These are phyloP conservation scores for Lagodon rhomboides DNA, from an alignment of 2,797 vertebrate genomes.

Conservation along the genomic window DNA sequence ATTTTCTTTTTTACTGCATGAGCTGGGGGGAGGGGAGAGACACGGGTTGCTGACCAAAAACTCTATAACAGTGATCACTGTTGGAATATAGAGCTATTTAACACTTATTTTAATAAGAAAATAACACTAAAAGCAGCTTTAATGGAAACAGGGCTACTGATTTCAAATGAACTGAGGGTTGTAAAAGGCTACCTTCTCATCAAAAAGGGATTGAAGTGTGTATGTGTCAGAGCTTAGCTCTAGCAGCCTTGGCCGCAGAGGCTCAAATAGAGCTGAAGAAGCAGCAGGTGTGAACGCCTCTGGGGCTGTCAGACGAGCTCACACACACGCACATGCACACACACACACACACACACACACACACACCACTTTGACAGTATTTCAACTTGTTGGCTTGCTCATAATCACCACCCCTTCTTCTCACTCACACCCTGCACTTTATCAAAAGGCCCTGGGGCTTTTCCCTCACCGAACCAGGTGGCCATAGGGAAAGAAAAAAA, in stretches of 20 bases:
- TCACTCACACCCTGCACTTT: slow-evolving; percentile 67
- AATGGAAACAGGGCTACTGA: too few species aligned
- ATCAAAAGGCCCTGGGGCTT: slow-evolving; percentile 62
- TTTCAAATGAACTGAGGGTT: slow-evolving; percentile 31
- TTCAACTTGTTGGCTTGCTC: slow-evolving; percentile 57
- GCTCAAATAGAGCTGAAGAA: slow-evolving; percentile 56
- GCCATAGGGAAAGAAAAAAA: slow-evolving; percentile 56
- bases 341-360: slow-evolving; percentile 20
- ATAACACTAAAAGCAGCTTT: too few species aligned
- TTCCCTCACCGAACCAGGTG: slow-evolving; percentile 75
- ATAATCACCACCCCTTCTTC: slow-evolving; percentile 61
- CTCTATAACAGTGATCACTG: too few species aligned
- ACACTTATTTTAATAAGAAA: too few species aligned
- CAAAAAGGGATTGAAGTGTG: slow-evolving; percentile 76
- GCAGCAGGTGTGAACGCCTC: slow-evolving; percentile 80
- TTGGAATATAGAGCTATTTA: too few species aligned
- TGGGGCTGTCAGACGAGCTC: slow-evolving; percentile 47
- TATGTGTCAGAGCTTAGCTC: slow-evolving; percentile 61
- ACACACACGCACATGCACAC: slow-evolving; percentile 22
- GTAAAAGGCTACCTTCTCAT: slow-evolving; percentile 67
- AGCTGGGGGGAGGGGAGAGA: too few species aligned
- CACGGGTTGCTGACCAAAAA: too few species aligned
- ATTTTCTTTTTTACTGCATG: too few species aligned
- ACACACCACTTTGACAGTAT: slow-evolving; percentile 56
- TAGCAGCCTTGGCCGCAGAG: slow-evolving; percentile 58